Evolutionary conservation across 2,113 vertebrate genomes (phyloP).

Genomic region (Pedionomus torquatus): DNA sequence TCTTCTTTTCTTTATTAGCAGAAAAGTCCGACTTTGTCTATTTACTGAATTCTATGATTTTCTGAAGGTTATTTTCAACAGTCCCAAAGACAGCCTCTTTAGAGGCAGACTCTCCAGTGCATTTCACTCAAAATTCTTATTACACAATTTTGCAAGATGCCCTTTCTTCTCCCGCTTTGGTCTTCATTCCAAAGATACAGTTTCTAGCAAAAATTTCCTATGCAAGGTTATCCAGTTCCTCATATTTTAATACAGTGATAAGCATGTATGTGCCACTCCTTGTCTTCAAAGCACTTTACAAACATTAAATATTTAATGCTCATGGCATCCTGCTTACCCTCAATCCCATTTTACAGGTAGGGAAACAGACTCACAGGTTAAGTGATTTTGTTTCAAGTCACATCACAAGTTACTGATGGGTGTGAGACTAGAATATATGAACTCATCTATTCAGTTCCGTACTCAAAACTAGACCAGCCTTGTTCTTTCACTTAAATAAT

Average conservation of each 20-base stretch:
- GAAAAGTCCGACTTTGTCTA: not conserved
- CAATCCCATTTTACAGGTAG: constrained; percentile 38
- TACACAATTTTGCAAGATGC: not conserved
- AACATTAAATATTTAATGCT: constrained; percentile 60
- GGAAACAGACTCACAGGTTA: constrained; percentile 46
- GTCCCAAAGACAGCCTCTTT: not conserved
- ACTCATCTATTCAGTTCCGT: not conserved
- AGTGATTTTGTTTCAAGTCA: constrained; percentile 66
- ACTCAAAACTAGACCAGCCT: not conserved
- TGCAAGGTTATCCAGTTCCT: not conserved
- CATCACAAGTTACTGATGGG: constrained; percentile 34
- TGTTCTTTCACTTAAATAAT: not conserved
- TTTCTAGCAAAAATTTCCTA: not conserved
- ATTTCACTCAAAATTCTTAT: not conserved
- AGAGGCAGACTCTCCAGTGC: not conserved
- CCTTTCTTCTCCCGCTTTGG: not conserved
- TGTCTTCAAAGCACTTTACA: constrained; percentile 54
- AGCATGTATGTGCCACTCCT: constrained; percentile 12
- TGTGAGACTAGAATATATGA: constrained; percentile 31
- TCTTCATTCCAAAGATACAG: not conserved
- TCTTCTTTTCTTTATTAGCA: not conserved
- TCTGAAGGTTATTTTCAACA: not conserved
- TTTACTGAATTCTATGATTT: not conserved
- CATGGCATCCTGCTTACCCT: not conserved
- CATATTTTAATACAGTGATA: not conserved